phyloP scores from a whole-genome alignment of 2,797 vertebrate genomes.

The Rhodeus uyekii region DNA sequence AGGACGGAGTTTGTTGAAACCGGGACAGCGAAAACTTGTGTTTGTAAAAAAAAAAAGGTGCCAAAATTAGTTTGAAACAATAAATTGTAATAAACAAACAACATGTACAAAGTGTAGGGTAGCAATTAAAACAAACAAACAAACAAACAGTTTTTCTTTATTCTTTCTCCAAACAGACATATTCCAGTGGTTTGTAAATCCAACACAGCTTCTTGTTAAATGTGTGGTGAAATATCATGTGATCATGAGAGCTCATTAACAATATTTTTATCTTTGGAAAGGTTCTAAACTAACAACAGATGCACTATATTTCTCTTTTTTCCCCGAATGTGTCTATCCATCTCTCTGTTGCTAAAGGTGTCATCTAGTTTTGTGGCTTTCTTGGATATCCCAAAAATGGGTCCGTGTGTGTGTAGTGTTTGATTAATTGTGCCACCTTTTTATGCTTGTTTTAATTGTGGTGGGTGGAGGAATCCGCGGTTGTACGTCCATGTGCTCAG shows the following conservation, averaged over 20 bases:
- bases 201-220: slow-evolving; percentile 77
- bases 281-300: slow-evolving; percentile 53
- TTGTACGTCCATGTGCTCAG: slow-evolving; percentile 70
- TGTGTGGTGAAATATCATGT: slow-evolving; percentile 67
- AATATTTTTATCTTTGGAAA: slow-evolving; percentile 48
- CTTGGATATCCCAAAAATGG: slow-evolving; percentile 21
- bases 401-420: slow-evolving; percentile 70
- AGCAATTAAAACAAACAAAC: slow-evolving; percentile 72
- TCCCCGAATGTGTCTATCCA: not conserved
- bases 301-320: slow-evolving; percentile 54
- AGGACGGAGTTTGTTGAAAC: slow-evolving; percentile 76
- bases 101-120: slow-evolving; percentile 67
- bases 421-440: slow-evolving; percentile 77
- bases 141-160: slow-evolving; percentile 74
- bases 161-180: slow-evolving; percentile 61
- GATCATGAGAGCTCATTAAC: slow-evolving; percentile 74
- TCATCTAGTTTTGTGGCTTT: not conserved
- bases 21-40: slow-evolving; percentile 71
- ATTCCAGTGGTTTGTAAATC: slow-evolving; percentile 71
- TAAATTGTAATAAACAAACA: slow-evolving; percentile 79
- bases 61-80: slow-evolving; percentile 81
- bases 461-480: slow-evolving; percentile 76
- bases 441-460: slow-evolving; percentile 69
- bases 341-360: not conserved
- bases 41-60: slow-evolving; percentile 79